phyloP scores from a whole-genome alignment of 2,113 vertebrate species.

The Corythoichthys intestinalis region DNA sequence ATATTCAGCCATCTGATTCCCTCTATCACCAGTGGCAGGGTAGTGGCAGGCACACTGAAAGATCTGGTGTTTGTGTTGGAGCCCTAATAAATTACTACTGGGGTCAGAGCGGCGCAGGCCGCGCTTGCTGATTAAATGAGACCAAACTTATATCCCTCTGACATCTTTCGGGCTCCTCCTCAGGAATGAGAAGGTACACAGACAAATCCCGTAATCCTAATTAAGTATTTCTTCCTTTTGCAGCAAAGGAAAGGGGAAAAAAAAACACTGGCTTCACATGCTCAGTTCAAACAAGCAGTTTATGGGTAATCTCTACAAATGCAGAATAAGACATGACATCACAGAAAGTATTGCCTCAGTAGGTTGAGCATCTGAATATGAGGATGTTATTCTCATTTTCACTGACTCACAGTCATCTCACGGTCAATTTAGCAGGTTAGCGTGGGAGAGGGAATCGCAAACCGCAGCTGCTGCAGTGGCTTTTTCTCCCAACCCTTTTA shows the following conservation, averaged over 20 bases:
- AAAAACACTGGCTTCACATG: conserved; percentile 36
- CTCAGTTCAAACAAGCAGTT: conserved; percentile 43
- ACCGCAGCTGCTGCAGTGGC: conserved; percentile 34
- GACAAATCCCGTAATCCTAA: conserved; percentile 67
- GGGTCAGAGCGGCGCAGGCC: conserved; percentile 52
- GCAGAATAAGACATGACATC: conserved; percentile 23
- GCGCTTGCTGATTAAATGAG: conserved; percentile 59
- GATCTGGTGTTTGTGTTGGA: conserved; percentile 52
- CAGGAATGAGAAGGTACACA: conserved; percentile 49
- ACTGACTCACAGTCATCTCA: conserved; percentile 41
- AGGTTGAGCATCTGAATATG: conserved; percentile 20
- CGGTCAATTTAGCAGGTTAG: conserved; percentile 45
- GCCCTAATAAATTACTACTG: conserved; percentile 55
- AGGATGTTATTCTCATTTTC: conserved; percentile 48
- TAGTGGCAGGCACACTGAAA: conserved; percentile 27
- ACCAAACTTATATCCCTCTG: conserved; percentile 55
- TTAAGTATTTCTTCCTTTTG: conserved; percentile 58
- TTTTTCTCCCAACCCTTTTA: conserved; percentile 32
- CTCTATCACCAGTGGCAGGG: conserved; percentile 51
- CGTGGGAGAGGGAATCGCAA: conserved; percentile 39
- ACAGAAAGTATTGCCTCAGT: conserved; percentile 22
- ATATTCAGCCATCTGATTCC: conserved; percentile 61
- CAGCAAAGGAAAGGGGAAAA: conserved; percentile 32
- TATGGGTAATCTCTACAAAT: conserved; percentile 35
- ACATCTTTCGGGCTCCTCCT: conserved; percentile 47